Evolutionary conservation across 1,140 invertebrate species (phyloP), one percentile per base, ranked within the genome.

Genomic region (Drosophila paulistorum): DNA sequence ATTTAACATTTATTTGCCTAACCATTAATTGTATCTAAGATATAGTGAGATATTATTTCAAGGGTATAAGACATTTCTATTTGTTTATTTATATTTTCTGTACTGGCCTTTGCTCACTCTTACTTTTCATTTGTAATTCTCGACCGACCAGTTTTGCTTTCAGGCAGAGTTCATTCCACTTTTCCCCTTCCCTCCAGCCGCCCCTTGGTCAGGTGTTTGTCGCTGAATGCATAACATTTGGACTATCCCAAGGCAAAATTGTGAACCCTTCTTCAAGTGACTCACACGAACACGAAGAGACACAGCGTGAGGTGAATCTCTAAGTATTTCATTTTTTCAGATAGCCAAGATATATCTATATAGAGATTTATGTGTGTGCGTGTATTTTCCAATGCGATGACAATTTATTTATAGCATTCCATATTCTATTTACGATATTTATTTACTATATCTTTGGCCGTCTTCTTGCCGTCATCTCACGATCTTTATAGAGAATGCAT

Each of bases 401-500:
- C 30, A 17, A 1, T 58, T 33, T 76, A 77, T 77, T 70, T 65
- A 48, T 77, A 77, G 74, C 20, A 14, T 33, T 37, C 68, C 58
- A 26, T 51, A 59, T 33, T 62, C 30, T 30, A 66, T n/a, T 48
- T 45, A 51, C 17, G 7, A 20, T 45, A 41, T 59, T 76, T 55
- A 39, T 39, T 39, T 39, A 39, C 37, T 65, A 77, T 76, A 55
- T 60, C 54, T 26, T 59, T 39, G 10, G 3, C 11, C 1, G 37
- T 13, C 2, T 39, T 11, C 76, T 55, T 65, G 74, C 13, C 65
- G 73, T 60, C 73, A 68, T 60, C 72, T 75, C 74, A 76, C 74
- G 74, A 70, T 20, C 37, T 60, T 13, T 13, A 11, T 55, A 39
- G 57, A 14, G 60, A 76, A 17, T 69, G 60, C 74, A 57, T 76